A percentile compares a stretch with the other conserved stretches of the same genome.
Evolutionary conservation across 2,797 vertebrate genomes (phyloP).

Genomic region (Chanos chanos): DNA sequence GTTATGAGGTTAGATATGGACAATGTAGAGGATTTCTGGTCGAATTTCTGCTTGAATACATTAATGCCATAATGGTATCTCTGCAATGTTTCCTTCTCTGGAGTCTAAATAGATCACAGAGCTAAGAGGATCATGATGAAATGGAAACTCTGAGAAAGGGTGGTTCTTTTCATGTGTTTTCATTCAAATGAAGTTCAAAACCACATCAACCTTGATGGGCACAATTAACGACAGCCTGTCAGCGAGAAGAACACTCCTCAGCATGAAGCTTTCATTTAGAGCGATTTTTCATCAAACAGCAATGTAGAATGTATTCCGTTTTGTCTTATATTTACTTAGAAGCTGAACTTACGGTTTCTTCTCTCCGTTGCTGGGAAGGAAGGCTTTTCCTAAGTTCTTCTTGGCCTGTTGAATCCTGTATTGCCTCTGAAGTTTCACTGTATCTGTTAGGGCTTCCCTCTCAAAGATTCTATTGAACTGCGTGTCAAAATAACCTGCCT

Average conservation of each 20-base stretch:
- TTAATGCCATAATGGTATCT: constrained; percentile 9
- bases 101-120: constrained; percentile 7
- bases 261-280: constrained; percentile 3
- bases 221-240: constrained; percentile 1
- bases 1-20: constrained; percentile 1
- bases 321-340: too few relatives aligned
- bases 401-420: constrained; percentile 75
- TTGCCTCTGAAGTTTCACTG: constrained; percentile 70
- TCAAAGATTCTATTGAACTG: constrained; percentile 77
- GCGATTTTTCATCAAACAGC: too few relatives aligned
- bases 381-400: constrained; percentile 80
- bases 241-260: neutral
- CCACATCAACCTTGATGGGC: constrained; percentile 1
- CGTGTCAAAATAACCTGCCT: constrained; percentile 81
- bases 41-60: constrained; percentile 2
- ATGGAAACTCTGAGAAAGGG: constrained; percentile 24
- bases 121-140: constrained; percentile 15
- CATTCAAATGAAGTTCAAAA: constrained; percentile 15
- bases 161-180: constrained; percentile 8
- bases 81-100: constrained; percentile 5
- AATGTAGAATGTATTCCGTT: too few relatives aligned
- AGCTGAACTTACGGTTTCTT: constrained; percentile 74
- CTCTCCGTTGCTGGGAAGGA: constrained; percentile 75
- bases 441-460: constrained; percentile 74
- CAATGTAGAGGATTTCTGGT: constrained; percentile 10